phyloP scores from a whole-genome alignment of 2,888 invertebrate genomes.

The Cataglyphis livida region DNA sequence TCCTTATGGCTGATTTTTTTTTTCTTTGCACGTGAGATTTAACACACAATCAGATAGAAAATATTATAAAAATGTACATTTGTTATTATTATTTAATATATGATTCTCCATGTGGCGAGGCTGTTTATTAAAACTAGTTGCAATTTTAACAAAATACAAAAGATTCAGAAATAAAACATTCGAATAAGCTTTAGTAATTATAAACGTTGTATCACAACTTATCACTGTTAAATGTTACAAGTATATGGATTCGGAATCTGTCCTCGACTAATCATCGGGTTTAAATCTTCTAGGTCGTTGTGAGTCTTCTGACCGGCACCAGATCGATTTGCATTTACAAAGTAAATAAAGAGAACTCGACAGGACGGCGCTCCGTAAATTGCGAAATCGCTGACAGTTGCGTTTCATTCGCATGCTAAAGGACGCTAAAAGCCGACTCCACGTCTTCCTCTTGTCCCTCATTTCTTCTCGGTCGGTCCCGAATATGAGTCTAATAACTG shows the following conservation, averaged over 20 bases:
- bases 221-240: constrained; percentile 62
- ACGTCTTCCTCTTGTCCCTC: background rate
- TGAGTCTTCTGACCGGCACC: constrained; percentile 22
- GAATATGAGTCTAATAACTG: constrained; percentile 35
- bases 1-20: constrained; percentile 14
- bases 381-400: constrained; percentile 57
- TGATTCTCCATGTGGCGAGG: constrained; percentile 2
- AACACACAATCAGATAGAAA: constrained; percentile 14
- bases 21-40: constrained; percentile 5
- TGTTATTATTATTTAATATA: background rate
- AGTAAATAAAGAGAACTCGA: constrained; percentile 67
- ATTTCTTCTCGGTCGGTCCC: background rate
- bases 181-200: constrained; percentile 26
- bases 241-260: constrained; percentile 41
- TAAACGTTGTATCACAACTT: constrained; percentile 19
- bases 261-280: constrained; percentile 9
- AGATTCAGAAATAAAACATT: background rate
- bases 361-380: constrained; percentile 55
- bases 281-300: constrained; percentile 69
- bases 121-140: background rate
- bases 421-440: background rate
- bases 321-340: constrained; percentile 75
- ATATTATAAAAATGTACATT: constrained; percentile 17
- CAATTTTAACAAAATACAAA: background rate
- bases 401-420: constrained; percentile 53